phyloP scores from a whole-genome alignment of 2,888 invertebrate species.

The Temnothorax ravouxi region DNA sequence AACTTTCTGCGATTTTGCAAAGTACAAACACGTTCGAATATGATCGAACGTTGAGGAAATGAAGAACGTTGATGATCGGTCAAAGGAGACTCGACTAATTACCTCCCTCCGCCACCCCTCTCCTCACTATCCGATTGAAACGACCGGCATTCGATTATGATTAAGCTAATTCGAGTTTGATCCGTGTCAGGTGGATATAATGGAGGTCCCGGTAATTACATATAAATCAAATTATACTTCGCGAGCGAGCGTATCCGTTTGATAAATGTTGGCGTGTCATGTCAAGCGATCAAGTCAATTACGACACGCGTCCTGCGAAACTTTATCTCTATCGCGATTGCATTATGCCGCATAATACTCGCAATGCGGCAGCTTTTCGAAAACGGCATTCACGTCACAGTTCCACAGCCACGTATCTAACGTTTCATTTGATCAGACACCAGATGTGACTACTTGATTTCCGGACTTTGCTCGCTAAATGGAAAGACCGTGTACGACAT shows the following conservation, averaged over 20 bases:
- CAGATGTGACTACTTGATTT: not conserved
- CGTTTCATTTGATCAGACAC: conserved; percentile 2
- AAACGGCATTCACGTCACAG: conserved; percentile 34
- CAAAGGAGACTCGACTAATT: conserved; percentile 74
- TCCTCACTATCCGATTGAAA: conserved; percentile 60
- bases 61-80: conserved; percentile 61
- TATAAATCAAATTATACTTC: conserved; percentile 81
- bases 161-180: conserved; percentile 84
- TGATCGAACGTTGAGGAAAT: conserved; percentile 9
- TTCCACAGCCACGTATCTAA: conserved; percentile 30
- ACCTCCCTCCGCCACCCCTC: conserved; percentile 36
- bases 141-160: conserved; percentile 81
- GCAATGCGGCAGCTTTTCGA: conserved; percentile 31
- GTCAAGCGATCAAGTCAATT: conserved; percentile 77
- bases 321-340: conserved; percentile 64
- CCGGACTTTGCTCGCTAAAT: not conserved
- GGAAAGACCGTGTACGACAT: not conserved
- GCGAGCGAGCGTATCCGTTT: conserved; percentile 74
- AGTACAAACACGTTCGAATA: not conserved
- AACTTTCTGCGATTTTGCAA: not conserved
- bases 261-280: conserved; percentile 75
- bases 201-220: conserved; percentile 81
- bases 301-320: conserved; percentile 62
- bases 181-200: conserved; percentile 84
- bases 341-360: conserved; percentile 33